A percentile compares a stretch with the other conserved stretches of the same genome.
Evolutionary conservation across 2,113 vertebrate species (phyloP).

Genomic region (Fulica atra): DNA sequence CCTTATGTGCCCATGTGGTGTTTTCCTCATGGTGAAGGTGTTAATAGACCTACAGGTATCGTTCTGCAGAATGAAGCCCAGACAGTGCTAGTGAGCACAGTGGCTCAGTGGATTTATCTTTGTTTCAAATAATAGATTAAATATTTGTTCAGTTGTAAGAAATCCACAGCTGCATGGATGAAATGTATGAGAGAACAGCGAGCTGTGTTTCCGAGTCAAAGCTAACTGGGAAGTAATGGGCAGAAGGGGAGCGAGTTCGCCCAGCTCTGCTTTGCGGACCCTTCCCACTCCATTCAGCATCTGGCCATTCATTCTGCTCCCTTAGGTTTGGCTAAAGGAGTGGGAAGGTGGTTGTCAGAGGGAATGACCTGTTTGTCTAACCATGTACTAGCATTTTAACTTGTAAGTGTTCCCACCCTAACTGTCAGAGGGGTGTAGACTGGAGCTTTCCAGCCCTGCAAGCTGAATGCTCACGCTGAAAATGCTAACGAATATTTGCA

Average conservation of each 20-base stretch:
- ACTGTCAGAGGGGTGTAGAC: not conserved
- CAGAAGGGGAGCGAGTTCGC: not conserved
- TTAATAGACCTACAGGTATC: not conserved
- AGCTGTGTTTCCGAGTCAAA: not conserved
- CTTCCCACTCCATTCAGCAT: not conserved
- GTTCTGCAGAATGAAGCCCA: not conserved
- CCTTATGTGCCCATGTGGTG: not conserved
- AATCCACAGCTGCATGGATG: not conserved
- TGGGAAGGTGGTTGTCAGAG: not conserved
- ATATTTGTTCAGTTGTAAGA: not conserved
- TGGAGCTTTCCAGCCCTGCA: not conserved
- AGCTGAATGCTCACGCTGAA: not conserved
- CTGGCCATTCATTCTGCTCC: not conserved
- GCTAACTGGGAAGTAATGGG: not conserved
- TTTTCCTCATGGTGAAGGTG: not conserved
- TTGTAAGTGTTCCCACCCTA: not conserved
- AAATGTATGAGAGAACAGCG: not conserved
- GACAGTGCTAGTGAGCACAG: not conserved
- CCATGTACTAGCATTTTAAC: not conserved
- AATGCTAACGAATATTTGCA: not conserved
- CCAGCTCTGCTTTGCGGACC: not conserved
- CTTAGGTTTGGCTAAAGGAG: not conserved
- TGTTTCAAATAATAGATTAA: not conserved
- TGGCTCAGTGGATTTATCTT: not conserved
- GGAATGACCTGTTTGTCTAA: not conserved